These are phyloP conservation scores for Limanda limanda DNA, from an alignment of 2,113 vertebrate species.

Conservation along the genomic window DNA sequence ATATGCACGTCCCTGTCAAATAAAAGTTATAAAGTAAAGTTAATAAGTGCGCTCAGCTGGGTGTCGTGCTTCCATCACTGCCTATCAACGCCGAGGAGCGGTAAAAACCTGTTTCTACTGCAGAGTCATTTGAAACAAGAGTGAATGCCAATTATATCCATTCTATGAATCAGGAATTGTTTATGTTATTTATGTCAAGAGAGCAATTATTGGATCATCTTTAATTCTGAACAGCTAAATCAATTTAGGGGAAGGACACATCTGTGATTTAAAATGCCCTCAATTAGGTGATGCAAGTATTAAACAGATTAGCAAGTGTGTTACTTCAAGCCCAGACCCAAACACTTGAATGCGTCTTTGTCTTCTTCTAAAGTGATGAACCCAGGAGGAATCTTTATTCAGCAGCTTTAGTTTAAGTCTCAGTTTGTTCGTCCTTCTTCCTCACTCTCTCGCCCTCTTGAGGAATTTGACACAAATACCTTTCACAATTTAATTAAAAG, in stretches of 20 bases:
- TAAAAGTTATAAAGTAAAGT: no score
- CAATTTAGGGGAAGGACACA: not conserved
- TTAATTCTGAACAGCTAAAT: conserved; percentile 14
- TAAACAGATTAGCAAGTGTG: conserved; percentile 27
- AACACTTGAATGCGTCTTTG: conserved; percentile 23
- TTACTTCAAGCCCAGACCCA: conserved; percentile 9
- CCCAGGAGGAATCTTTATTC: conserved; percentile 27
- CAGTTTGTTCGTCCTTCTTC: not conserved
- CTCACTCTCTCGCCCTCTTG: not conserved
- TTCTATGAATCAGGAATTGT: not conserved
- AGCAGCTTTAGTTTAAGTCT: conserved; percentile 22
- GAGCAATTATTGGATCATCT: conserved; percentile 9
- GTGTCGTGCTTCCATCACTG: no score
- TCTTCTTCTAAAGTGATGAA: conserved; percentile 34
- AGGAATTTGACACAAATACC: conserved; percentile 45
- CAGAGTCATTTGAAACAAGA: no score
- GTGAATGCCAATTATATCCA: no score
- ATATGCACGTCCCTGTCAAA: no score
- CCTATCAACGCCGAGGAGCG: no score
- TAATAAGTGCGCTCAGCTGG: no score
- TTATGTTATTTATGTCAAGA: conserved; percentile 22
- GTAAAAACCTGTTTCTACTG: no score
- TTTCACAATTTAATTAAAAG: conserved; percentile 58
- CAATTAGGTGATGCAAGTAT: not conserved
- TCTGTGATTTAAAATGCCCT: conserved; percentile 17